Conservation (phyloP, 2,888 invertebrate genomes). For the Operophtera brumata region DNA sequence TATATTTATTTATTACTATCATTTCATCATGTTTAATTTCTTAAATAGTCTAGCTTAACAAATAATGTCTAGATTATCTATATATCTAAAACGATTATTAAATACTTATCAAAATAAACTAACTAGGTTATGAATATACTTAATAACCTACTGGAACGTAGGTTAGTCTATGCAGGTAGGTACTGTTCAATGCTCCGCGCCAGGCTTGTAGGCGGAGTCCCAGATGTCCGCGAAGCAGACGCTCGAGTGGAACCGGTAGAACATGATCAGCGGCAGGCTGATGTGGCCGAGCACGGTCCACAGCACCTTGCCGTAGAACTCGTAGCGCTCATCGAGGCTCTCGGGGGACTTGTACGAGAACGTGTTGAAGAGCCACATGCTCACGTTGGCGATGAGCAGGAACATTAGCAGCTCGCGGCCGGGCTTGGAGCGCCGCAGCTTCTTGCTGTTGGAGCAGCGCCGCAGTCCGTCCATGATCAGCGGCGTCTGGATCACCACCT, state of each 20-base stretch:
- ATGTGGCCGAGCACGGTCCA: constrained; percentile 88
- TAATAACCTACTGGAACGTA: neutral
- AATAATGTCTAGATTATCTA: no score
- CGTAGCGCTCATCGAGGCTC: constrained; percentile 79
- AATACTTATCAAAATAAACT: no score
- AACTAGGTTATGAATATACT: no score
- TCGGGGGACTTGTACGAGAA: constrained; percentile 81
- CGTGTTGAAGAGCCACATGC: constrained; percentile 88
- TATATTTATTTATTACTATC: no score
- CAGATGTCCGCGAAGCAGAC: constrained; percentile 90
- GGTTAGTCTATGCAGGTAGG: no score
- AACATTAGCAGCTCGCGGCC: constrained; percentile 89
- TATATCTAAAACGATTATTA: no score
- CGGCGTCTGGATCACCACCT: constrained; percentile 87
- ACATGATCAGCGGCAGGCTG: constrained; percentile 87
- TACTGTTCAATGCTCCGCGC: constrained; percentile 58
- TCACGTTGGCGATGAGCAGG: constrained; percentile 87
- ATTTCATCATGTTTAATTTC: no score
- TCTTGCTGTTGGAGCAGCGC: constrained; percentile 85
- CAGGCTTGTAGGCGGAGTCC: constrained; percentile 86
- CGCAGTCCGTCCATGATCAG: constrained; percentile 86
- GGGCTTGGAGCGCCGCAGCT: constrained; percentile 84
- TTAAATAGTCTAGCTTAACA: no score
- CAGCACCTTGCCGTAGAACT: constrained; percentile 84
- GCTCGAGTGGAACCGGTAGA: constrained; percentile 89